Evolutionary conservation across 2,888 invertebrate genomes (phyloP).

Genomic region (Tipula lateralis): DNA sequence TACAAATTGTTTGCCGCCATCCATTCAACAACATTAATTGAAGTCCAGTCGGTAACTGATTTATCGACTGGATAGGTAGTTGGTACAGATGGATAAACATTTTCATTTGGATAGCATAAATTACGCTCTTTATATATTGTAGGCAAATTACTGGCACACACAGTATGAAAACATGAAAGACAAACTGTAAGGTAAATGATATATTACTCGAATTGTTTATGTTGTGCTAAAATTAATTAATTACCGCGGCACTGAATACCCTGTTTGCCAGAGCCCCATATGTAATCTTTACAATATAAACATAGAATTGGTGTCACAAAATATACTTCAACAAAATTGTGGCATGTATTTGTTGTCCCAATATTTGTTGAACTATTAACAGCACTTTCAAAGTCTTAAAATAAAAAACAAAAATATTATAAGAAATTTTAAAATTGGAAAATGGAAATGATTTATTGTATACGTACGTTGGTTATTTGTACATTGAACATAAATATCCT

Average conservation of each 20-base stretch:
- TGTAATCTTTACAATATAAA: conserved; percentile 35
- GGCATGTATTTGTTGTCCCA: conserved; percentile 28
- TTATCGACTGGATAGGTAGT: conserved; percentile 34
- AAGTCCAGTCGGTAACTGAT: conserved; percentile 66
- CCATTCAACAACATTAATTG: conserved; percentile 67
- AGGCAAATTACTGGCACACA: conserved; percentile 31
- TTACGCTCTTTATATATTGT: conserved; percentile 7
- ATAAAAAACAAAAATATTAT: neutral
- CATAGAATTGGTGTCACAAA: conserved; percentile 34
- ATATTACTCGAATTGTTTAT: neutral
- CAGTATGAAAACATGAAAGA: conserved; percentile 37
- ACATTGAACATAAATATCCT: conserved; percentile 29
- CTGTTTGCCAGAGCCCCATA: conserved; percentile 34
- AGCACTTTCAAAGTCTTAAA: conserved; percentile 25
- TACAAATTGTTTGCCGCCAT: conserved; percentile 69
- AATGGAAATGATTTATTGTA: too few species aligned
- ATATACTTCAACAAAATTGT: conserved; percentile 33
- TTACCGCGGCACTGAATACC: conserved; percentile 34
- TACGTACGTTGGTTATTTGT: conserved; percentile 24
- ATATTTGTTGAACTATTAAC: neutral
- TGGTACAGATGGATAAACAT: conserved; percentile 31
- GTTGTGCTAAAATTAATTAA: neutral
- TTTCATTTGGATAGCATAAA: conserved; percentile 34
- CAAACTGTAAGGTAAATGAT: conserved; percentile 36
- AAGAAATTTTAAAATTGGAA: too few species aligned